Evolutionary conservation across 37 sponge, comb jelly and placozoan species (phyloP).

Genomic region (Ephydatia muelleri): DNA sequence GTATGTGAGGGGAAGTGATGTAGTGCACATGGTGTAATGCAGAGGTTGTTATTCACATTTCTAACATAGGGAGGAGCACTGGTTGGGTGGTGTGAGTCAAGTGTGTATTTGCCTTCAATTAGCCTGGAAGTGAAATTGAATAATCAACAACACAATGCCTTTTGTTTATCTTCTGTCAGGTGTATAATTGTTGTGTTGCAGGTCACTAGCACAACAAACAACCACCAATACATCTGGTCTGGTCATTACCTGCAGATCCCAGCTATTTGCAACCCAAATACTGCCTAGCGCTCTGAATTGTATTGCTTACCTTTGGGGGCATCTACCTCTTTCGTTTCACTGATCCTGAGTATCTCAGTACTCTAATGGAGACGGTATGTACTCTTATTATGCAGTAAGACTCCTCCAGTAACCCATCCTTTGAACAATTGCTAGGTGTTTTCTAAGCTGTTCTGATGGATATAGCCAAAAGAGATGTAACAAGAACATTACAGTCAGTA

Average conservation of each 20-base stretch:
- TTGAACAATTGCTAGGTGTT: not conserved
- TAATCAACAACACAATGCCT: no score
- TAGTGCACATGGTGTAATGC: no score
- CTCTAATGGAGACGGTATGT: constrained; percentile 56
- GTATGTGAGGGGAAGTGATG: no score
- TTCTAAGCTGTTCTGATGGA: not conserved
- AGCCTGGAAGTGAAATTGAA: no score
- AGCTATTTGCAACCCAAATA: not conserved
- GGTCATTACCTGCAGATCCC: not conserved
- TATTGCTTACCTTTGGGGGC: constrained; percentile 62
- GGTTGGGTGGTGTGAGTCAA: no score
- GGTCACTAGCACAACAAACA: not conserved
- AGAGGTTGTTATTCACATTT: no score
- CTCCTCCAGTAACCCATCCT: not conserved
- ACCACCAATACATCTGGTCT: not conserved
- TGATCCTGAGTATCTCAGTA: constrained; percentile 50
- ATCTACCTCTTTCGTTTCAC: constrained; percentile 69
- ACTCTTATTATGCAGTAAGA: not conserved
- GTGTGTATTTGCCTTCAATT: no score
- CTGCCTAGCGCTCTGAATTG: constrained; percentile 55
- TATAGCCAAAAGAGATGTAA: not conserved
- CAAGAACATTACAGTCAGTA: not conserved
- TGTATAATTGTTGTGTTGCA: not conserved
- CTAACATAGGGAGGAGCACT: no score
- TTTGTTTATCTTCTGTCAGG: not conserved